Evolutionary conservation across 1,140 invertebrate genomes (phyloP).

Genomic region (Melanaphis sacchari): DNA sequence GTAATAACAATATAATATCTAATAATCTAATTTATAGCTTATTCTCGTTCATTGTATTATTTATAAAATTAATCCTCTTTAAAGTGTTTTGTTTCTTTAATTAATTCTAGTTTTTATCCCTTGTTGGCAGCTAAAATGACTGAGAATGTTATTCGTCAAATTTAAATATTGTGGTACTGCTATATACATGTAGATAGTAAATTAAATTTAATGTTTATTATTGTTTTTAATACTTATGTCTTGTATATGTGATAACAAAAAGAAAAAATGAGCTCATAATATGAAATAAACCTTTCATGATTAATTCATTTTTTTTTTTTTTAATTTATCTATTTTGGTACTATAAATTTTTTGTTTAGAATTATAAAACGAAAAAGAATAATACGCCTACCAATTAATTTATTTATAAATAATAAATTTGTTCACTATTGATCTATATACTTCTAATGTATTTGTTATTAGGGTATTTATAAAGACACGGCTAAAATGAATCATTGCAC

Average conservation of each 20-base stretch:
- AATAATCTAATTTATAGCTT: not conserved
- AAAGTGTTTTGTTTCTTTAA: not conserved
- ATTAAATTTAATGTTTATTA: not conserved
- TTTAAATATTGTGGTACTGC: not conserved
- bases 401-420: not conserved
- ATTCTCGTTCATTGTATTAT: not conserved
- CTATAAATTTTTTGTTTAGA: not conserved
- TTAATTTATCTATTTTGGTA: constrained; percentile 41
- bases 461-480: not conserved
- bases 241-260: constrained; percentile 16
- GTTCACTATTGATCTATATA: constrained; percentile 22
- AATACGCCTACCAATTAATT: not conserved
- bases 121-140: not conserved
- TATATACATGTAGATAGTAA: not conserved
- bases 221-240: constrained; percentile 2
- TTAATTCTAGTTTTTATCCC: not conserved
- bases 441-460: constrained; percentile 1
- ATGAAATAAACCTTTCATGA: not conserved
- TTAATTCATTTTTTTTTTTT: constrained; percentile 19
- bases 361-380: not conserved
- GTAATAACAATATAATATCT: not conserved
- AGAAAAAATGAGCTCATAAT: constrained; percentile 1
- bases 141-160: not conserved
- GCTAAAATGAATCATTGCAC: not conserved
- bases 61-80: not conserved